phyloP scores from a whole-genome alignment of 2,888 invertebrate species.

The Meloe dianella region DNA sequence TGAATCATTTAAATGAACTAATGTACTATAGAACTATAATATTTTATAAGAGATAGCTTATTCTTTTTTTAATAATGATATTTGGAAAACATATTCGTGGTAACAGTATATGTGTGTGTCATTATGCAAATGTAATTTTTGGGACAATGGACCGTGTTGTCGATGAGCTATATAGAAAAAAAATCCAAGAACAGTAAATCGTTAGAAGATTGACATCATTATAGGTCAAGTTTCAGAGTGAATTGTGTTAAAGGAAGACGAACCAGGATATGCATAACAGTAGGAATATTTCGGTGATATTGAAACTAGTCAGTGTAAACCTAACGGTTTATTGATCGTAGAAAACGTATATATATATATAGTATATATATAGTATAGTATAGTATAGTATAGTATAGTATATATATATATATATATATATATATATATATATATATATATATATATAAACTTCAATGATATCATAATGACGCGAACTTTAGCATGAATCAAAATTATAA shows the following conservation, averaged over 20 bases:
- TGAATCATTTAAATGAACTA: too few relatives aligned
- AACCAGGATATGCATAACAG: constrained; percentile 32
- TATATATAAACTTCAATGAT: too few relatives aligned
- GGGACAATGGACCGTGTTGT: constrained; percentile 11
- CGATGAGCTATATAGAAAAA: neutral
- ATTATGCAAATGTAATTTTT: constrained; percentile 12
- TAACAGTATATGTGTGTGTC: too few relatives aligned
- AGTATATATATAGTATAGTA: too few relatives aligned
- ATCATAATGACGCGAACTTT: too few relatives aligned
- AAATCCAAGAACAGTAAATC: constrained; percentile 17
- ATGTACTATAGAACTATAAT: too few relatives aligned
- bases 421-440: too few relatives aligned
- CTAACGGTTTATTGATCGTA: constrained; percentile 30
- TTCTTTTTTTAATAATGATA: neutral
- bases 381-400: too few relatives aligned
- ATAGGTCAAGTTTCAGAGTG: constrained; percentile 29
- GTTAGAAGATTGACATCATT: constrained; percentile 30
- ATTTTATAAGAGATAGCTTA: too few relatives aligned
- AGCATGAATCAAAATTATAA: constrained; percentile 13
- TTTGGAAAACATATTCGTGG: neutral
- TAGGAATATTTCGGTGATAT: constrained; percentile 29
- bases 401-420: too few relatives aligned
- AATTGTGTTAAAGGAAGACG: constrained; percentile 27
- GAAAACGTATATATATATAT: constrained; percentile 3
- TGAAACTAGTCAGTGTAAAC: constrained; percentile 30